phyloP scores from a whole-genome alignment of 92 coral and sea anemone species.

The Paramuricea clavata region DNA sequence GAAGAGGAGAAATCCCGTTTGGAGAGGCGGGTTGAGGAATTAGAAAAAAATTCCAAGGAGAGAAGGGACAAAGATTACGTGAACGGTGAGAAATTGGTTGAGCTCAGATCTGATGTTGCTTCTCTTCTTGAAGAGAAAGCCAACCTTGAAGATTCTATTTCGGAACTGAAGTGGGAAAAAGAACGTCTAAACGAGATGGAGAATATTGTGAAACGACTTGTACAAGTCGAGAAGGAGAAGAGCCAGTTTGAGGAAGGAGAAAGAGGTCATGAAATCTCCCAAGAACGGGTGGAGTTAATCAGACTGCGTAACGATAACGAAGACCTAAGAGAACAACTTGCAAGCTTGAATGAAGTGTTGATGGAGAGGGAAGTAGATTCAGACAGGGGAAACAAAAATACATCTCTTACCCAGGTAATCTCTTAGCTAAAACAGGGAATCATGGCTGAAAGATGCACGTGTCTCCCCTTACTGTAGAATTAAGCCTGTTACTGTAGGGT shows the following conservation, averaged over 20 bases:
- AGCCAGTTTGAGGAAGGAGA: neutral
- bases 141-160: constrained; percentile 77
- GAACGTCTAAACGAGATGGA: constrained; percentile 79
- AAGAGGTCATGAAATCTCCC: neutral
- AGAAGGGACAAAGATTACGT: constrained; percentile 36
- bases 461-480: too few relatives aligned
- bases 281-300: constrained; percentile 10
- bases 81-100: constrained; percentile 12
- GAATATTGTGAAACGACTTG: constrained; percentile 75
- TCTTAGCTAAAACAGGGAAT: neutral
- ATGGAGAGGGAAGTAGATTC: constrained; percentile 74
- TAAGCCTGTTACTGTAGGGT: too few relatives aligned
- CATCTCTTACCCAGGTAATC: constrained; percentile 25
- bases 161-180: constrained; percentile 73
- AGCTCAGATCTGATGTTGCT: constrained; percentile 65
- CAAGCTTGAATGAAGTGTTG: constrained; percentile 64
- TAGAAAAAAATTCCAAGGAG: constrained; percentile 73
- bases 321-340: constrained; percentile 26
- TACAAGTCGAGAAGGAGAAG: constrained; percentile 83
- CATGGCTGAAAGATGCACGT: too few relatives aligned
- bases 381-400: constrained; percentile 20
- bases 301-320: constrained; percentile 29
- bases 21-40: constrained; percentile 59
- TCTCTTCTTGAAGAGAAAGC: constrained; percentile 71
- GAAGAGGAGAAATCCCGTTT: constrained; percentile 19